phyloP scores from a whole-genome alignment of 2,888 invertebrate genomes.

The Nephrotoma appendiculata region DNA sequence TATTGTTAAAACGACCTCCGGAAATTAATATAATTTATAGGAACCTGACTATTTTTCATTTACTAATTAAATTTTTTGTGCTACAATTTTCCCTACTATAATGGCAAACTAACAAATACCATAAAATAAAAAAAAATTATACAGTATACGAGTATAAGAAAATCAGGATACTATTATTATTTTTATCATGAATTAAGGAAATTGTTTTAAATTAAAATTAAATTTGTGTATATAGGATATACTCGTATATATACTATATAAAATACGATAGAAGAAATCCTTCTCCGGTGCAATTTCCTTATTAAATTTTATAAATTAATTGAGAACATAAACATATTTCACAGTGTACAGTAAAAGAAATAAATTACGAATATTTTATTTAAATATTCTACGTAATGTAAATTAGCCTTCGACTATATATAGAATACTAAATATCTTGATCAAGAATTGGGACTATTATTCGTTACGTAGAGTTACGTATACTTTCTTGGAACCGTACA shows the following conservation, averaged over 20 bases:
- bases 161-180: not conserved
- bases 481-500: not conserved
- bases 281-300: not conserved
- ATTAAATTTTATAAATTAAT: not conserved
- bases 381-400: not conserved
- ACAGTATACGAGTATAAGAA: not conserved
- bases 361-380: not conserved
- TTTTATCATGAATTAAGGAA: not conserved
- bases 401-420: not conserved
- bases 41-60: not conserved
- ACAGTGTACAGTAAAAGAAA: not conserved
- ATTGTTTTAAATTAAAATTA: not conserved
- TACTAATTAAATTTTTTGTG: not conserved
- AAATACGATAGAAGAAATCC: not conserved
- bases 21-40: not conserved
- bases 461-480: no score
- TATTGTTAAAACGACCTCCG: not conserved
- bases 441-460: not conserved
- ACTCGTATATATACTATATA: no score
- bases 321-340: not conserved
- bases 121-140: not conserved
- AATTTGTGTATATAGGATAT: not conserved
- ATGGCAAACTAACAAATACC: not conserved
- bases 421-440: not conserved
- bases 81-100: not conserved